Evolutionary conservation across 2,113 vertebrate genomes (phyloP).

Genomic region (Lophotis ruficrista): DNA sequence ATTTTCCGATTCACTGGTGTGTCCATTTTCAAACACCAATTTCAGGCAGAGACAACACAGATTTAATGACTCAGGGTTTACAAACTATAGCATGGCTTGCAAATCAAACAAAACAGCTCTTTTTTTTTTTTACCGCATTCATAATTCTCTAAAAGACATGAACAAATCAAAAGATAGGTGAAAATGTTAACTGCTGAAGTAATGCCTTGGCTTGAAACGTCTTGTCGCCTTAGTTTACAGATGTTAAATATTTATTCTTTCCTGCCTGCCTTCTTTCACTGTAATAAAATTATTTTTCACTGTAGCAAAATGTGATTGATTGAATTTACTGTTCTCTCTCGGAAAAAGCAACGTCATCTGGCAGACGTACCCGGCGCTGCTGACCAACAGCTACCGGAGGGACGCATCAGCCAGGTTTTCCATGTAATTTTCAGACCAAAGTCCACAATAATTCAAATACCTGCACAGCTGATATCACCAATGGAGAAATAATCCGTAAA

Average conservation of each 20-base stretch:
- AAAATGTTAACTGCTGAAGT: neutral
- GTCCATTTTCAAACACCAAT: neutral
- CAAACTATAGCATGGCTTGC: neutral
- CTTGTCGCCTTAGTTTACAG: neutral
- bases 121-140: neutral
- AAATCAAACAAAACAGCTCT: neutral
- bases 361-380: neutral
- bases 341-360: neutral
- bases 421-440: neutral
- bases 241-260: neutral
- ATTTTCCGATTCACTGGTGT: neutral
- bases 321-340: neutral
- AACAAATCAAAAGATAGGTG: neutral
- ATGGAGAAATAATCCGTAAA: accelerated
- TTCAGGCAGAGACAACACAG: neutral
- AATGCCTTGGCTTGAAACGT: neutral
- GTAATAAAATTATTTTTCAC: neutral
- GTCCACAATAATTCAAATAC: neutral
- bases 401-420: neutral
- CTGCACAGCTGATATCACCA: neutral
- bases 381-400: neutral
- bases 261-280: neutral
- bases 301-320: neutral
- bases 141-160: neutral
- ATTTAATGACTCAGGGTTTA: neutral